Evolutionary conservation across 2,888 invertebrate species (phyloP), one percentile per base, ranked within the genome.

Genomic region (Octodonta nipae): DNA sequence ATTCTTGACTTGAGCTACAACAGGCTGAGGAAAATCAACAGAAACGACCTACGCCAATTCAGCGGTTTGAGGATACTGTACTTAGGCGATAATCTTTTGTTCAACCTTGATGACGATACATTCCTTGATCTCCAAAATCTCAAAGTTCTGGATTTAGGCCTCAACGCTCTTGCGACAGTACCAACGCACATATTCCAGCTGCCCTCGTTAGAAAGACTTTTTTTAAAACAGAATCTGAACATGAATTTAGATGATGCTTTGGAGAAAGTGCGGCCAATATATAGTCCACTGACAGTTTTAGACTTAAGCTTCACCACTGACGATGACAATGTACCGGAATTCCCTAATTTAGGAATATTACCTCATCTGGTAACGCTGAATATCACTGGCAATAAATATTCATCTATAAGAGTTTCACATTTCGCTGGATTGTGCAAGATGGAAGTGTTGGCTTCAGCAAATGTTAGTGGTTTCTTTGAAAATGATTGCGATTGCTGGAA

Each of bases 361-460:
- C 56, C 59, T 3, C 45, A 48, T 29, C 43, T 61, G 33, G 24
- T 43, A 10, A 41, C 42, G 17, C 50, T 58, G 35, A 60, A 60
- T 36, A 53, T 61, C 22, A 49, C 55, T 14, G 57, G 55, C 27
- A 57, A 57, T 40, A 39, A 43, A 25, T 46, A 51, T 13, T 33
- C 43, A 4, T 36, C 42, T 12, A 24, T 59, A 35, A 42, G 42
- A 8, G 39, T 54, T 2, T 46, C 36, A 13, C 49, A 58, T 29
- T 53, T 59, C 34, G 54, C 58, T 7, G 58, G 59, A 0, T 41
- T 60, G 7, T 61, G 61, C 34, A 56, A 51, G 42, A 39, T 61
- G 30, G 41, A 54, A 33, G 42, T 42, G 7, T 46, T 60, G 28
- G 38, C 43, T 3, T 56, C 49, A 31, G 37, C 37, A 3, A 55